phyloP scores from a whole-genome alignment of 2,888 invertebrate genomes.

The Aspidiotus rigidus region DNA sequence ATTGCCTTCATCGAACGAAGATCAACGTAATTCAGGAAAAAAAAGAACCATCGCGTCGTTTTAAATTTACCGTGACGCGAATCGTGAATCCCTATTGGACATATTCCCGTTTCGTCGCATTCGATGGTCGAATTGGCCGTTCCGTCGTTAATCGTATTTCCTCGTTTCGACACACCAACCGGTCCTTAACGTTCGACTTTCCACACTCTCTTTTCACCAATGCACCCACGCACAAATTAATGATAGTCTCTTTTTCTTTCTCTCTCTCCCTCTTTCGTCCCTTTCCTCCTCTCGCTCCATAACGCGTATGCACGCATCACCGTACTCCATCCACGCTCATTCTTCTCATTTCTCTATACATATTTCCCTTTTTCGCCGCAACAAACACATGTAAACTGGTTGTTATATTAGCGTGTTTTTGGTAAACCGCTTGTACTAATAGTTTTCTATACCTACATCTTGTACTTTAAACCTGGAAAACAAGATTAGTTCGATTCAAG shows the following conservation, averaged over 20 bases:
- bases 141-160: constrained; percentile 30
- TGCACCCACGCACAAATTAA: constrained; percentile 22
- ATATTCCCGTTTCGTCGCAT: constrained; percentile 25
- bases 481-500: background rate
- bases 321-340: background rate
- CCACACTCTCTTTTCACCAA: constrained; percentile 27
- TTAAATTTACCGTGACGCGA: constrained; percentile 32
- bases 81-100: constrained; percentile 24
- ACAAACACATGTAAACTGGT: constrained; percentile 28
- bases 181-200: constrained; percentile 20
- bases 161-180: constrained; percentile 20
- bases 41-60: constrained; percentile 14
- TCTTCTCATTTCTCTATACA: background rate
- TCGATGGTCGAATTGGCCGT: constrained; percentile 31
- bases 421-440: background rate
- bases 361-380: constrained; percentile 1
- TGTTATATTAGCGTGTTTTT: constrained; percentile 17
- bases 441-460: background rate
- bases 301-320: background rate
- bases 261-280: background rate
- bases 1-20: background rate
- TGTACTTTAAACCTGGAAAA: background rate
- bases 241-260: constrained; percentile 21
- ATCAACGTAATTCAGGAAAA: constrained; percentile 6
- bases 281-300: background rate